These are phyloP conservation scores for Axinella damicornis DNA, from an alignment of 37 sponge, comb jelly and placozoan species.

Conservation along the genomic window DNA sequence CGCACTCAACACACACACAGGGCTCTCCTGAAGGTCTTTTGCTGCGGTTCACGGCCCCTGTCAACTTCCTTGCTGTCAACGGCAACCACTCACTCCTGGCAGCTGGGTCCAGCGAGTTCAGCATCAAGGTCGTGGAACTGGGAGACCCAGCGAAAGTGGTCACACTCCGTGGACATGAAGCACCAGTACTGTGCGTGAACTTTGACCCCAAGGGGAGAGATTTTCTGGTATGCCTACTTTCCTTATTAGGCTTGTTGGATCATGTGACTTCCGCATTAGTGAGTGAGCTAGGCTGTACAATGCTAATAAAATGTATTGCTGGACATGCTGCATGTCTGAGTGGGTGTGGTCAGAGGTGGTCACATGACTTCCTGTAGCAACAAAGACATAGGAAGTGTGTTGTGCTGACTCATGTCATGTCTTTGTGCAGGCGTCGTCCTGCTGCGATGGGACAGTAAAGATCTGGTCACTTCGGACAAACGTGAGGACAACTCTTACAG, in stretches of 20 bases:
- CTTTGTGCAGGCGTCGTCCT: slow-evolving; percentile 57
- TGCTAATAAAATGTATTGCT: no score
- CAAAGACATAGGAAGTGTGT: neutral
- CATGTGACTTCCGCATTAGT: no score
- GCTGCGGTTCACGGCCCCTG: slow-evolving; percentile 55
- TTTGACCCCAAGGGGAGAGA: slow-evolving; percentile 65
- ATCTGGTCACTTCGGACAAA: slow-evolving; percentile 62
- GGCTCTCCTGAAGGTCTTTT: slow-evolving; percentile 47
- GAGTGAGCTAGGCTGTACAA: no score
- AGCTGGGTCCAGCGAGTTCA: slow-evolving; percentile 75
- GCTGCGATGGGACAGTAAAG: slow-evolving; percentile 76
- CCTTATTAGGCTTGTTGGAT: no score
- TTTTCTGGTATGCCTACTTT: slow-evolving; percentile 35
- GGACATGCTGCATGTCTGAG: no score
- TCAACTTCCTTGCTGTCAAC: slow-evolving; percentile 48
- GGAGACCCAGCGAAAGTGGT: slow-evolving; percentile 4
- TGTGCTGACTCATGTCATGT: neutral
- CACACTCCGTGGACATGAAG: slow-evolving; percentile 67
- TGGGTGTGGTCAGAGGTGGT: no score
- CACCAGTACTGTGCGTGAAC: slow-evolving; percentile 70
- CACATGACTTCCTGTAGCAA: no score
- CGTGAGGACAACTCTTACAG: neutral
- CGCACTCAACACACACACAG: slow-evolving; percentile 1
- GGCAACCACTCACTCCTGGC: slow-evolving; percentile 42
- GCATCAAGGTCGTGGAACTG: slow-evolving; percentile 52